Conservation (phyloP, 2,888 invertebrate genomes). For the Drosophila neotestacea region DNA sequence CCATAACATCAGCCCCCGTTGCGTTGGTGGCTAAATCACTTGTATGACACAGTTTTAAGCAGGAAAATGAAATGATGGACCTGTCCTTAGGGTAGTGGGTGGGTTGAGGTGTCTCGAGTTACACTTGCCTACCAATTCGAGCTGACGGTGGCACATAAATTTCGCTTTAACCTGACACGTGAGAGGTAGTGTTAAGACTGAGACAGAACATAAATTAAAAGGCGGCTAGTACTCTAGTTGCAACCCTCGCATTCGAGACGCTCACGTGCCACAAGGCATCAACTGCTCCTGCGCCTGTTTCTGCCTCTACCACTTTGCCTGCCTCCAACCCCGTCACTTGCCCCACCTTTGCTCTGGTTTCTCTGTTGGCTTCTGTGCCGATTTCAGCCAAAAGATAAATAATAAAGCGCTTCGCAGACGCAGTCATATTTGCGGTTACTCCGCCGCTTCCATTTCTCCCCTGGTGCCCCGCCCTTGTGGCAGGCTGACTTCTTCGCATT, state of each 20-base stretch:
- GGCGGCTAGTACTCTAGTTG: constrained; percentile 48
- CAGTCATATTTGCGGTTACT: constrained; percentile 77
- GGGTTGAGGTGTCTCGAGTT: constrained; percentile 21
- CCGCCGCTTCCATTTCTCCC: neutral
- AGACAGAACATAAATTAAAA: constrained; percentile 57
- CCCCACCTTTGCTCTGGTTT: constrained; percentile 29
- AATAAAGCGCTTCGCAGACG: constrained; percentile 74
- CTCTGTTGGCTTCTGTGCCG: constrained; percentile 72
- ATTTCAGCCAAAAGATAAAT: constrained; percentile 78
- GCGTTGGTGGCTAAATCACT: constrained; percentile 61
- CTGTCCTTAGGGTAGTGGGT: constrained; percentile 36
- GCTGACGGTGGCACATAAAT: constrained; percentile 65
- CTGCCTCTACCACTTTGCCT: neutral
- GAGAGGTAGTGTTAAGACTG: constrained; percentile 44
- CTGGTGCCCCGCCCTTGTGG: constrained; percentile 9
- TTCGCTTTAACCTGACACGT: constrained; percentile 74
- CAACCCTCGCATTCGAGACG: constrained; percentile 67
- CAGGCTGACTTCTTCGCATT: constrained; percentile 71
- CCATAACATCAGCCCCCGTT: constrained; percentile 18
- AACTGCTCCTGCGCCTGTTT: constrained; percentile 31
- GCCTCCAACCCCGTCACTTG: neutral
- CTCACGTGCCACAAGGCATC: constrained; percentile 66
- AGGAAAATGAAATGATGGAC: constrained; percentile 62
- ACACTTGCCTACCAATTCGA: constrained; percentile 40
- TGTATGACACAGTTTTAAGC: constrained; percentile 61